Percentiles rank a stretch among this genome's conserved stretches.
phyloP scores from a whole-genome alignment of 2,113 vertebrate species.

The Sebastes schlegelii region DNA sequence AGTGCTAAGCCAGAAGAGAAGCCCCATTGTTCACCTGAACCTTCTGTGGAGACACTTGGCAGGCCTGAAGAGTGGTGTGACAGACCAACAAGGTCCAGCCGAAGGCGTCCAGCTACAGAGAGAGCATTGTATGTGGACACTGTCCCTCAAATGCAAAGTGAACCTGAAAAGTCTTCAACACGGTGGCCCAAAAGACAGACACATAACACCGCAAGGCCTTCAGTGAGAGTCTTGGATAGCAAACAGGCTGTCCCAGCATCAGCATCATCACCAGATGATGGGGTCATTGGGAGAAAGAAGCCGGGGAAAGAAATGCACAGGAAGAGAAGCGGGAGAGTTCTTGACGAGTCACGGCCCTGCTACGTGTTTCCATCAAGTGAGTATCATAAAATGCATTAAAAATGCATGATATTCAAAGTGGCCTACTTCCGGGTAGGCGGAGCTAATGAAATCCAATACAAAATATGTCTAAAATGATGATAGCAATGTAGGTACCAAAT shows the following conservation, averaged over 20 bases:
- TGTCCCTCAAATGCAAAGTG: neutral
- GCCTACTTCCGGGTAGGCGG: too few species aligned
- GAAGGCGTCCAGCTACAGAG: neutral
- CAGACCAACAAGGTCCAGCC: conserved; percentile 13
- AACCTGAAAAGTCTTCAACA: conserved; percentile 22
- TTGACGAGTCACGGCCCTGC: neutral
- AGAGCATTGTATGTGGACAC: neutral
- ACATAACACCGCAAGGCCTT: neutral
- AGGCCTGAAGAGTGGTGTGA: neutral
- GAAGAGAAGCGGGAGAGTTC: neutral
- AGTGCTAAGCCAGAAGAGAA: neutral
- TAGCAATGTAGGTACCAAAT: too few species aligned
- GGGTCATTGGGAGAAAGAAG: conserved; percentile 1
- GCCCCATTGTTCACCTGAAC: neutral
- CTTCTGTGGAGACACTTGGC: neutral
- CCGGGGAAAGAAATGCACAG: neutral
- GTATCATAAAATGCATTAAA: neutral
- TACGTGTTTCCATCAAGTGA: neutral
- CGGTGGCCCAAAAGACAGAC: conserved; percentile 7
- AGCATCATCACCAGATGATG: neutral
- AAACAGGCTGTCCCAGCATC: neutral
- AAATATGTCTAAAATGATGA: too few species aligned
- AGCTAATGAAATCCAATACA: too few species aligned
- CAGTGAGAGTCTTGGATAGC: neutral
- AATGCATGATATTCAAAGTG: too few species aligned